Evolutionary conservation across 2,113 vertebrate genomes (phyloP).

Genomic region (Panurus biarmicus): DNA sequence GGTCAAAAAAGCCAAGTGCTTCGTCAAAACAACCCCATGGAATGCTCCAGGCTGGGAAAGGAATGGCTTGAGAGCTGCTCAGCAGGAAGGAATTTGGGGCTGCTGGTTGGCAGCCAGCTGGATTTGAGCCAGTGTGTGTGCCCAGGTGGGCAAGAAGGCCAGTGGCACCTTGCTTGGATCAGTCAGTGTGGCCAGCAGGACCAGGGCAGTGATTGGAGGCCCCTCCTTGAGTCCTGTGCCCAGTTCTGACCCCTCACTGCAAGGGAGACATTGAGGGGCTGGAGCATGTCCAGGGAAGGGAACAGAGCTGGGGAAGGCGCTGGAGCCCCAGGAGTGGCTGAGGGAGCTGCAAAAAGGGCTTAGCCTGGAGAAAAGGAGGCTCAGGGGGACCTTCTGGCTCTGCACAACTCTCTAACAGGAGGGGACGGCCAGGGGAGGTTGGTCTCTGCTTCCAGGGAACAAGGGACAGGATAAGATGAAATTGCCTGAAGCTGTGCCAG

Average conservation of each 20-base stretch:
- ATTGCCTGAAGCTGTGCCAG: neutral
- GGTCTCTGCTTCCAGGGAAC: neutral
- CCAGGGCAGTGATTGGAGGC: neutral
- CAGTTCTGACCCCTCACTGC: neutral
- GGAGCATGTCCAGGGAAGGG: neutral
- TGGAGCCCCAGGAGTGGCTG: neutral
- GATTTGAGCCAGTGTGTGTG: neutral
- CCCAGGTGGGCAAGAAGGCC: neutral
- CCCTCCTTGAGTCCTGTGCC: neutral
- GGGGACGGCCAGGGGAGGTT: neutral
- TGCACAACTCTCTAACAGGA: neutral
- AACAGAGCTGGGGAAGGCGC: neutral
- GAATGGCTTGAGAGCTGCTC: neutral
- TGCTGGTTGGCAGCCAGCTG: neutral
- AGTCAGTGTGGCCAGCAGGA: neutral
- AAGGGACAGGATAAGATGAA: neutral
- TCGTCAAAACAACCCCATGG: neutral
- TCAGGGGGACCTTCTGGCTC: neutral
- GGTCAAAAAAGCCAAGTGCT: neutral
- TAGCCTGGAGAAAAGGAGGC: neutral
- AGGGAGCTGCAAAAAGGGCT: neutral
- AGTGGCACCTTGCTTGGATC: neutral
- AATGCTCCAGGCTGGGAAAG: neutral
- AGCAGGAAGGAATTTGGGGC: neutral
- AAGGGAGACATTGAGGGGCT: neutral